Conservation (phyloP, 2,888 invertebrate species). For the Xestia c-nigrum region DNA sequence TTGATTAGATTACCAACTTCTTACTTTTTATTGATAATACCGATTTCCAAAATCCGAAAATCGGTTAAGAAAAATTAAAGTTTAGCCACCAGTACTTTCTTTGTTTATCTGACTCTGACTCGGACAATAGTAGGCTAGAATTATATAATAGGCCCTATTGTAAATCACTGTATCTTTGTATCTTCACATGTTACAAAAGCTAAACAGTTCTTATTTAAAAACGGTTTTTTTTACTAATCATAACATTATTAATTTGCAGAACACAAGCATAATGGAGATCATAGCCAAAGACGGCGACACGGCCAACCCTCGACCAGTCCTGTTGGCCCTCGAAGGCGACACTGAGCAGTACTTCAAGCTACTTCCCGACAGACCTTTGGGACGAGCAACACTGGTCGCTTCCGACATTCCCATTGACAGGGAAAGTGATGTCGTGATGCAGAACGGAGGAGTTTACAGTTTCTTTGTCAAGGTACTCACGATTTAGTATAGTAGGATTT, state of each 20-base stretch:
- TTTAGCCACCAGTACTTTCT: no score
- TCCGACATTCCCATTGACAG: conserved; percentile 93
- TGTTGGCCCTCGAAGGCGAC: conserved; percentile 93
- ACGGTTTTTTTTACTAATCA: no score
- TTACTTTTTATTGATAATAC: background rate
- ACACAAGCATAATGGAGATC: conserved; percentile 92
- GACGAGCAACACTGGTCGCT: conserved; percentile 91
- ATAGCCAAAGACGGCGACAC: conserved; percentile 95
- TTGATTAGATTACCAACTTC: no score
- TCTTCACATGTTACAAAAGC: no score
- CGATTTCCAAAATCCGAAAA: no score
- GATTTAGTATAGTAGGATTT: conserved; percentile 5
- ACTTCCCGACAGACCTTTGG: conserved; percentile 88
- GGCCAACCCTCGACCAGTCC: conserved; percentile 92
- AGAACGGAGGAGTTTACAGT: conserved; percentile 94
- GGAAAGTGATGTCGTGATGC: conserved; percentile 93
- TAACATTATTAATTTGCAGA: conserved; percentile 75
- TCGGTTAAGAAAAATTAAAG: no score
- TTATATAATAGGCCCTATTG: background rate
- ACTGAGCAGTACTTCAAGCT: conserved; percentile 92
- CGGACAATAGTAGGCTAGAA: no score
- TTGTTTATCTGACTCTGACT: no score
- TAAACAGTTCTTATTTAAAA: no score
- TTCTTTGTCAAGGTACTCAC: conserved; percentile 91
- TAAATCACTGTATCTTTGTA: no score